Percentiles rank a stretch among this genome's conserved stretches.
phyloP scores from a whole-genome alignment of 2,113 vertebrate species.

The Odontesthes bonariensis region DNA sequence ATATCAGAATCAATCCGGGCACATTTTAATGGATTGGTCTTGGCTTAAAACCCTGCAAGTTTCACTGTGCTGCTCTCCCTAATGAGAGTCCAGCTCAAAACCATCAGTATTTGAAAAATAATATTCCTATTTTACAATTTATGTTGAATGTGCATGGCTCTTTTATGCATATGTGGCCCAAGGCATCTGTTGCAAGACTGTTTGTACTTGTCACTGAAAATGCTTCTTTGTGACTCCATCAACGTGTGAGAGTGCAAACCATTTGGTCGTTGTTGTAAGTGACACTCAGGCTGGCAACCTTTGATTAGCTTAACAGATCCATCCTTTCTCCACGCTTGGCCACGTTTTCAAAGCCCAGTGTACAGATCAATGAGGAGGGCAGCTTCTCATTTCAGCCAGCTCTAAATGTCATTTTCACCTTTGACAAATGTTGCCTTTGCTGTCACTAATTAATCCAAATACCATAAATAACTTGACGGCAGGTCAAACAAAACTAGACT shows the following conservation, averaged over 20 bases:
- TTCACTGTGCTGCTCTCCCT: no score
- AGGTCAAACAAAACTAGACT: neutral
- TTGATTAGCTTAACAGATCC: neutral
- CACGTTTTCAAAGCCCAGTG: neutral
- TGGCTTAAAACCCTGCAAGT: neutral
- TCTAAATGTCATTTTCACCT: neutral
- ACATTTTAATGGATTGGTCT: neutral
- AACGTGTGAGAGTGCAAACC: neutral
- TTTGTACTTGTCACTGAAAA: neutral
- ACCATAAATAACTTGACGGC: neutral
- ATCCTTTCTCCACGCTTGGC: neutral
- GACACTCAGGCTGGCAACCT: neutral
- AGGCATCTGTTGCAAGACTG: neutral
- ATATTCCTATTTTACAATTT: neutral
- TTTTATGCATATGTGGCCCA: neutral
- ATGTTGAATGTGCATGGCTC: neutral
- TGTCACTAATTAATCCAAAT: neutral
- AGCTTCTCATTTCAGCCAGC: neutral
- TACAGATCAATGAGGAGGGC: neutral
- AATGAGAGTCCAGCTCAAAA: neutral
- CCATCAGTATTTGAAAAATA: neutral
- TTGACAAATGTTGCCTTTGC: neutral
- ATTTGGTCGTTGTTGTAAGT: neutral
- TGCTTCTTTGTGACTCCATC: neutral
- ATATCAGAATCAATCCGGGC: no score